Evolutionary conservation across 2,113 vertebrate species (phyloP), one percentile per base, ranked within the genome.

Genomic region (Mormoops blainvillei): DNA sequence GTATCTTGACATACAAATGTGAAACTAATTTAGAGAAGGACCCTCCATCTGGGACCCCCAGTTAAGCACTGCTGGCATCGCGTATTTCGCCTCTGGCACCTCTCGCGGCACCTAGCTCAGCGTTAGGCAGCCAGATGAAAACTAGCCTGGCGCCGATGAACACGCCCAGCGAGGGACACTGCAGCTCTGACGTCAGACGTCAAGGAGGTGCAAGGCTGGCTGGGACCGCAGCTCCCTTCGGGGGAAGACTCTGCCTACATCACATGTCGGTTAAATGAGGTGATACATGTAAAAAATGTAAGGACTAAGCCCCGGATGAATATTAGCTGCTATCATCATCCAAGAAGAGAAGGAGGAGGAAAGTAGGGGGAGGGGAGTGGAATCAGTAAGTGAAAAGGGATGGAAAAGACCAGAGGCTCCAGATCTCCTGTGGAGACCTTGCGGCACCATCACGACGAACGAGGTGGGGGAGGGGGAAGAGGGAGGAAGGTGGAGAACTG

Each of bases 371-470:
- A 41, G 0, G 10, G 50, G 45, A 56, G 5, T 28, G 14, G 67
- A 56, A 24, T 18, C 28, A 38, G 16, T 8, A 68, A 22, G 15
- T 43, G 20, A 22, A 26, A 31, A 13, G 4, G 36, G 18, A 63
- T 48, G 43, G 3, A 4, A 3, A 16, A 9, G 0, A 6, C 24
- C 28, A 7, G 26, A 41, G 56, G 10, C 24, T 88, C 12, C 26
- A n/a, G 19, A 2, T 5, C 9, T 0, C 19, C 1, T 0, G 16
- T 11, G n/a, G 52, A 70, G 3, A 41, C 4, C 15, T 2, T 6
- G 0, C 7, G 4, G 48, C 38, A 33, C 36, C 36, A 10, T 18
- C 38, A 7, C 4, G 18, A 48, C 18, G 54, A 22, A 5, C 6
- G n/a, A 16, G 10, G 3, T 12, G 2, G 54, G 54, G 58, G 16